A percentile compares a stretch with the other conserved stretches of the same genome.
These are phyloP conservation scores for Caenorhabditis latens DNA, from an alignment of 1,140 invertebrate genomes.

Conservation along the genomic window DNA sequence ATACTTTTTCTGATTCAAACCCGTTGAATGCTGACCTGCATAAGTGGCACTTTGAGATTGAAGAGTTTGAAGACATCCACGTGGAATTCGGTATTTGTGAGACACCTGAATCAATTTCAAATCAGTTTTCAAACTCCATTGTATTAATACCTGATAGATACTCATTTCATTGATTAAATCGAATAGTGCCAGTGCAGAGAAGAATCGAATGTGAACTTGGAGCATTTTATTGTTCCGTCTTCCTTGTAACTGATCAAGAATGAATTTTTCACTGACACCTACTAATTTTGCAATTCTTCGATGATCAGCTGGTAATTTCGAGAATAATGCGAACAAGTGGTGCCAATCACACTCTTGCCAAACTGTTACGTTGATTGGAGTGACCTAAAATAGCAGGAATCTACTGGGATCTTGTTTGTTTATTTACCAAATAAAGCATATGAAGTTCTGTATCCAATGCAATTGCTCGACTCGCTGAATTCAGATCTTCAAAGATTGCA, in stretches of 20 bases:
- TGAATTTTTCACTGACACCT: conserved; percentile 90
- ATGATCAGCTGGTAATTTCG: conserved; percentile 85
- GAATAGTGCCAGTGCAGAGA: conserved; percentile 89
- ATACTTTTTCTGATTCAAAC: conserved; percentile 69
- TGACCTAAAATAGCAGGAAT: conserved; percentile 59
- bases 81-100: conserved; percentile 86
- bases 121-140: background rate
- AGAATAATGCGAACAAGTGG: conserved; percentile 87
- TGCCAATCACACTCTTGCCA: conserved; percentile 84
- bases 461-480: conserved; percentile 89
- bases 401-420: too few species aligned
- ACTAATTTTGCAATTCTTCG: conserved; percentile 90
- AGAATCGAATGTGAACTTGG: conserved; percentile 84
- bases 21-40: conserved; percentile 82
- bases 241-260: conserved; percentile 86
- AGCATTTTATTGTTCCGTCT: conserved; percentile 71
- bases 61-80: conserved; percentile 89
- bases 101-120: conserved; percentile 82
- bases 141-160: background rate
- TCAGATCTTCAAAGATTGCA: conserved; percentile 88
- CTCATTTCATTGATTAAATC: conserved; percentile 89
- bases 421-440: conserved; percentile 86
- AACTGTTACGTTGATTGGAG: conserved; percentile 66
- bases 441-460: conserved; percentile 94
- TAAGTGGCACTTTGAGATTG: conserved; percentile 95